These are phyloP conservation scores for Cataglyphis cursor DNA, from an alignment of 2,888 invertebrate genomes.

Conservation along the genomic window DNA sequence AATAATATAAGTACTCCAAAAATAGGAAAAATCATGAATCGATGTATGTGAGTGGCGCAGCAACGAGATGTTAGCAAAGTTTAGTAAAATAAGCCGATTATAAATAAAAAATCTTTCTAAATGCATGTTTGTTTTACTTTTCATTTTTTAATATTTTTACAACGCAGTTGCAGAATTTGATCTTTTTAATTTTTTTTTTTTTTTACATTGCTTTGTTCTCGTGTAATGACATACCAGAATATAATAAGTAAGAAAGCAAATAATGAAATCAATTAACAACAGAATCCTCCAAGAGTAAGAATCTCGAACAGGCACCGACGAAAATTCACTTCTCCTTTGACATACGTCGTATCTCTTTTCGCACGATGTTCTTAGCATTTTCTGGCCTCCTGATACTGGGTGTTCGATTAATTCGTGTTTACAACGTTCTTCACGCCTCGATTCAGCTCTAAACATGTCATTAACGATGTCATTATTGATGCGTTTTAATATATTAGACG, in stretches of 20 bases:
- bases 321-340: slow-evolving; percentile 80
- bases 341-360: slow-evolving; percentile 14
- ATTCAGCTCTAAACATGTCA: slow-evolving; percentile 71
- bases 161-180: neutral
- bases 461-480: slow-evolving; percentile 72
- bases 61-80: neutral
- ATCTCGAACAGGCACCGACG: slow-evolving; percentile 24
- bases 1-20: neutral
- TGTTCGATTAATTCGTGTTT: slow-evolving; percentile 85
- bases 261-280: slow-evolving; percentile 7
- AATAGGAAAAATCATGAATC: neutral
- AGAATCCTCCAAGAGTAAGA: slow-evolving; percentile 16
- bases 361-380: slow-evolving; percentile 61
- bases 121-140: neutral
- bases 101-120: neutral
- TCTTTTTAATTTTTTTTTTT: neutral
- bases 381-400: slow-evolving; percentile 77
- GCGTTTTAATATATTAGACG: slow-evolving; percentile 56
- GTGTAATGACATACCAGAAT: neutral
- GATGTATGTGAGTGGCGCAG: neutral
- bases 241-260: neutral
- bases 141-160: no score
- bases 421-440: slow-evolving; percentile 84
- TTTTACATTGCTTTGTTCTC: neutral
- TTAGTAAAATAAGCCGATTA: neutral